Evolutionary conservation across 2,888 invertebrate genomes (phyloP), one percentile per base, ranked within the genome.

Genomic region (Dendrolimus pini): DNA sequence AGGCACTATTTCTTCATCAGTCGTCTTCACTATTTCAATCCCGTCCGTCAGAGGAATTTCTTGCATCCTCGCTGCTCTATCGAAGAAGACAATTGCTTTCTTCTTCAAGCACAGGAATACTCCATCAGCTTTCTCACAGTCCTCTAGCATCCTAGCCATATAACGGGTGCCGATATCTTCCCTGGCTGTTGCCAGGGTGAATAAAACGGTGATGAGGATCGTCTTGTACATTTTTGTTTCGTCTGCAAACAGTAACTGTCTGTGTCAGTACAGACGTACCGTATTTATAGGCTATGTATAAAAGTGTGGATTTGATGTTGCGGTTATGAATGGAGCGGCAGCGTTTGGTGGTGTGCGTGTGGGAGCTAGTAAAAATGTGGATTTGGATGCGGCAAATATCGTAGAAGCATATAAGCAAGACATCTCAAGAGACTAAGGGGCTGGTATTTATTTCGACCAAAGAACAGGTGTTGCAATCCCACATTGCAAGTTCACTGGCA

Each of bases 61-160:
- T 41, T 95, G 94, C 87, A 96, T 94, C 61, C 94, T 92, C 0
- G 94, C 93, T 41, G 96, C 92, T 56, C 96, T 91, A 72, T 96
- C 96, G 65, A 96, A 93, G 77, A 96, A 96, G 1, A 95, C 86
- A 59, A 96, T 93, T 0, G 96, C 96, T 75, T 96, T 96, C 81
- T 95, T 95, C 89, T 96, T 96, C 56, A 96, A 84, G 76, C 96
- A 96, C 41, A 94, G 94, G 57, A 94, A 86, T 57, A 96, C 89
- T 55, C 94, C 95, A 61, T 94, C 94, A 1, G 93, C 83, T 63
- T 93, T 92, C 62, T 93, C 93, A 74, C 96, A 96, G 69, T 96
- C 96, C 68, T 96, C 96, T 79, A 96, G 96, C 63, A 96, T 92
- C 70, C 94, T 93, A 70, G 93, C 85, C 7, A 94, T 82, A 55